Base-by-base conservation (phyloP, 1,140 invertebrate species). In the Zaprionus ornatus region DNA sequence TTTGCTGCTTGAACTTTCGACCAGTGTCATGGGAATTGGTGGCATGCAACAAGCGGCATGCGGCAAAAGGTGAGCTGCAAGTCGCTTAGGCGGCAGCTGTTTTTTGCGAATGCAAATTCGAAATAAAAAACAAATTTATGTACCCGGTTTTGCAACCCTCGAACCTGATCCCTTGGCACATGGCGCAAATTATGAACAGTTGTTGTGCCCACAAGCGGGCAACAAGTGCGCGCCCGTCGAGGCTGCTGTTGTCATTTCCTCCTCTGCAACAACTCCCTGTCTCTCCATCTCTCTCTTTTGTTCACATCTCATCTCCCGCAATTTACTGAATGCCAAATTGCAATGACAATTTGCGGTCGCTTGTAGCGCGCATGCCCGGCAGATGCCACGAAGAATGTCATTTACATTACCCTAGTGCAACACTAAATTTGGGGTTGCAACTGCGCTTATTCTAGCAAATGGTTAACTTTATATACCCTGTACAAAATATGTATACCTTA, bases 131-230 rank as follows among this genome's bases (percentile, higher is more conserved):
- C 1, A 52, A 23, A 27, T 55, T 12, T 29, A 55, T 55, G 12
- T 48, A 52, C 45, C 45, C 21, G 13, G 45, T 50, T 37, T 37
- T 17, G 60, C 73, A 75, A 60, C 67, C 67, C 73, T 75, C 57
- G 50, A 21, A 17, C 13, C 21, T 15, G 57, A 27, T 50, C 57
- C 55, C 65, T 45, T 59, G 54, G 73, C 73, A 75, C 60, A 75
- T 54, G 67, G 73, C 73, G 55, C 73, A 75, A 75, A 64, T 75
- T 71, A 75, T 75, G 67, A 70, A 64, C 73, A 71, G 73, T 69
- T 62, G 65, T 48, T 45, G 48, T 62, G 45, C 45, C 56, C 55
- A 57, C 54, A 45, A 29, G 29, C 56, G 50, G 37, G 59, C 72
- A 70, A 71, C 73, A 75, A 75, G 73, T 75, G 67, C 35, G 67